Percentiles rank a stretch among this genome's conserved stretches.
These are phyloP conservation scores for Micrasema minimum DNA, from an alignment of 1,140 invertebrate genomes.

Conservation along the genomic window DNA sequence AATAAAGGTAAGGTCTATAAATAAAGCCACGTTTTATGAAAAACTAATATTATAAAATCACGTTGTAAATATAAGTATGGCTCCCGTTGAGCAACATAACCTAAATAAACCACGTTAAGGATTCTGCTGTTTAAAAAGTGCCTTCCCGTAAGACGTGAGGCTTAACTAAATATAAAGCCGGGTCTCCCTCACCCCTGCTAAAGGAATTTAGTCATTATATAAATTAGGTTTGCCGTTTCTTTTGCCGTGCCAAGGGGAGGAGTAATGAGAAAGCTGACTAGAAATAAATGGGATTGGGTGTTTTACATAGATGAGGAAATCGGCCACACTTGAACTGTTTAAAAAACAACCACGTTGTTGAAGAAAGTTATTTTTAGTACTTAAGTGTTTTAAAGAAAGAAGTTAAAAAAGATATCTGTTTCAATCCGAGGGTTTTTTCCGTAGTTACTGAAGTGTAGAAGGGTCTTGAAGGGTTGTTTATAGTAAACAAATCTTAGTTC, in stretches of 20 bases:
- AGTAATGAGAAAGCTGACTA: slow-evolving; percentile 28
- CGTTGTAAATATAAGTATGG: no score
- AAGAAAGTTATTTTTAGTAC: not conserved
- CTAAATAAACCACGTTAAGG: slow-evolving; percentile 4
- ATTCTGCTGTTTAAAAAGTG: slow-evolving; percentile 39
- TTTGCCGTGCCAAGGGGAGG: slow-evolving; percentile 21
- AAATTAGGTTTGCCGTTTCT: slow-evolving; percentile 50
- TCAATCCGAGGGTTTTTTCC: no score
- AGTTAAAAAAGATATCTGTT: no score
- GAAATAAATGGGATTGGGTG: slow-evolving; percentile 25
- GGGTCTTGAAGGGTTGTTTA: no score
- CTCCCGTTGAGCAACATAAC: not conserved
- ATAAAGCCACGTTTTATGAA: no score
- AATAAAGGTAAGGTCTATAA: no score
- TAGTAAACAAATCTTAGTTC: no score
- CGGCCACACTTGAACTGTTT: slow-evolving; percentile 10
- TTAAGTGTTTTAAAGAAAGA: no score
- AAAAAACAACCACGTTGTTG: no score
- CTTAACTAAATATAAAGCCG: slow-evolving; percentile 54
- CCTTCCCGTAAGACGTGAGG: slow-evolving; percentile 31
- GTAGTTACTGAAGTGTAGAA: no score
- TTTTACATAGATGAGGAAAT: slow-evolving; percentile 20
- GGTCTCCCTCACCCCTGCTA: slow-evolving; percentile 43
- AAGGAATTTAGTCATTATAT: slow-evolving; percentile 54
- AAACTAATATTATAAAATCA: no score